These are phyloP conservation scores for Salvelinus fontinalis DNA, from an alignment of 2,113 vertebrate species.

Conservation along the genomic window DNA sequence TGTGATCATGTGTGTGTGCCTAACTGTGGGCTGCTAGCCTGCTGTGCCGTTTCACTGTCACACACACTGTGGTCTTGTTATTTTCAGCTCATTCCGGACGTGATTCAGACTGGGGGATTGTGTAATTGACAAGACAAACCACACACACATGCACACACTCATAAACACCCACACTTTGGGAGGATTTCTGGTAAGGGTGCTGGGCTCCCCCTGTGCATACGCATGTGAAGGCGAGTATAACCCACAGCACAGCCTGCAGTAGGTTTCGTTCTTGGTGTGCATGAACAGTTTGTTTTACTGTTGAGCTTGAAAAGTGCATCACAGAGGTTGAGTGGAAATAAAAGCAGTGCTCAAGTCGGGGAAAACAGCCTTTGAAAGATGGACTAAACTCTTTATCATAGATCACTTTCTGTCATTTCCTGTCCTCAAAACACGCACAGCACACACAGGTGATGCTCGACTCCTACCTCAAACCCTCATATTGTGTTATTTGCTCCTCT, in stretches of 20 bases:
- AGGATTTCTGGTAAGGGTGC: constrained; percentile 30
- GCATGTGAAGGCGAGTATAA: neutral
- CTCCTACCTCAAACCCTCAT: neutral
- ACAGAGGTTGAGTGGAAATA: constrained; percentile 10
- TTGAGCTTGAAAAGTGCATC: constrained; percentile 8
- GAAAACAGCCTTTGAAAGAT: neutral
- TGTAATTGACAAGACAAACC: constrained; percentile 38
- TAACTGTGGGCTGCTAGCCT: constrained; percentile 22
- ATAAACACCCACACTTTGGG: constrained; percentile 5
- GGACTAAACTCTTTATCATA: neutral
- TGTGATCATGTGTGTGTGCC: constrained; percentile 4
- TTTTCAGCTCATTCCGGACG: constrained; percentile 46
- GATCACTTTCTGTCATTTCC: constrained; percentile 2
- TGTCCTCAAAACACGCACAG: neutral
- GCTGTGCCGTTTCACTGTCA: constrained; percentile 18
- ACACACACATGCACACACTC: constrained; percentile 30
- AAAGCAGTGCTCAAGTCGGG: neutral
- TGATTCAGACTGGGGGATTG: constrained; percentile 52
- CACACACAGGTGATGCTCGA: neutral
- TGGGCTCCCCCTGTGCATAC: constrained; percentile 24
- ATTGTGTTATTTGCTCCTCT: too few species aligned
- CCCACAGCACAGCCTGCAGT: neutral
- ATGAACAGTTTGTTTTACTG: neutral
- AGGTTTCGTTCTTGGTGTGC: constrained; percentile 29
- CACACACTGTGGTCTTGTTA: constrained; percentile 36